Evolutionary conservation across 2,113 vertebrate species (phyloP).

Genomic region (Abramis brama): DNA sequence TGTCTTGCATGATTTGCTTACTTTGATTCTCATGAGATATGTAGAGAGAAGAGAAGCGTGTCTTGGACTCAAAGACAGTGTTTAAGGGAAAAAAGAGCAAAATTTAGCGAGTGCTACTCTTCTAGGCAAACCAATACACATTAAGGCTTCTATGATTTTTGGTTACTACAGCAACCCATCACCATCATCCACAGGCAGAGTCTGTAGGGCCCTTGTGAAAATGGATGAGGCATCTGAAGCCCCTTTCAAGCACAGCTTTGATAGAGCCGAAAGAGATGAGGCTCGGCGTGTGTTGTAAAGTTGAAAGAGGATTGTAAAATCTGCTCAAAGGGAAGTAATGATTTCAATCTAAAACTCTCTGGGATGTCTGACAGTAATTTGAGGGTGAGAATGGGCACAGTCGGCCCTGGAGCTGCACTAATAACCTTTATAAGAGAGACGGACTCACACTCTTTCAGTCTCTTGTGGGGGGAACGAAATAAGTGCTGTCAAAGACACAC

Average conservation of each 20-base stretch:
- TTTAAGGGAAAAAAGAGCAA: neutral
- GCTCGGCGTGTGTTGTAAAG: neutral
- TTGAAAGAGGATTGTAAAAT: slow-evolving; percentile 34
- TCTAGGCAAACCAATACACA: slow-evolving; percentile 16
- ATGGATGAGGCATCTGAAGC: slow-evolving; percentile 42
- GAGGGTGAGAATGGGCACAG: slow-evolving; percentile 42
- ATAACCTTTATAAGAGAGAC: slow-evolving; percentile 28
- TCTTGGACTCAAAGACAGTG: neutral
- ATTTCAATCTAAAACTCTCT: slow-evolving; percentile 37
- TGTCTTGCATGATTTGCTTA: neutral
- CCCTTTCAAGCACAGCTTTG: slow-evolving; percentile 35
- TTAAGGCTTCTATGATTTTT: slow-evolving; percentile 13
- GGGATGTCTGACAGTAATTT: slow-evolving; percentile 45
- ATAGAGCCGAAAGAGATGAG: slow-evolving; percentile 21
- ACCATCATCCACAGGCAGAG: slow-evolving; percentile 37
- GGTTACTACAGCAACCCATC: slow-evolving; percentile 58
- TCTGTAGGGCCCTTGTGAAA: slow-evolving; percentile 44
- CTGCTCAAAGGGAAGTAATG: slow-evolving; percentile 12
- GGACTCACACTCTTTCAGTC: neutral
- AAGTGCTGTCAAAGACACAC: neutral
- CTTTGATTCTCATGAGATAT: neutral
- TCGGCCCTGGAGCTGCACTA: slow-evolving; percentile 14
- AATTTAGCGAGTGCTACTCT: neutral
- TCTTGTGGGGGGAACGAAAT: neutral
- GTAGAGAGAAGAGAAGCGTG: neutral